These are phyloP conservation scores for Plumapathes pennacea DNA, from an alignment of 92 coral and sea anemone genomes.

Conservation along the genomic window DNA sequence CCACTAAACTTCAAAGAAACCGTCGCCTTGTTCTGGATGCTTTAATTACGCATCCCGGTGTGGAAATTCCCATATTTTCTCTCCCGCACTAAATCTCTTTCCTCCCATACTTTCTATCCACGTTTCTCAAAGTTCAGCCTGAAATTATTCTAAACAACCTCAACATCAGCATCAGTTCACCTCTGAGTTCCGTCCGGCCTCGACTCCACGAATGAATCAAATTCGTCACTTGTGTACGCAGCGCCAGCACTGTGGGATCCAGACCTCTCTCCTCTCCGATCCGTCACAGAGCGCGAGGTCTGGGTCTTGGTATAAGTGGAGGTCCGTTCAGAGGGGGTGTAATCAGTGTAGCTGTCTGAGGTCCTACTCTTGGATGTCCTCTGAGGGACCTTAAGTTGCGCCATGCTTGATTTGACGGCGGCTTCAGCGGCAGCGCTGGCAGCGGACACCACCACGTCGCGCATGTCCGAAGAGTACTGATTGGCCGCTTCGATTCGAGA, in stretches of 20 bases:
- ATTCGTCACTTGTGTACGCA: conserved; percentile 83
- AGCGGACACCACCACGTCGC: conserved; percentile 65
- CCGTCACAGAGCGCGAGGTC: conserved; percentile 52
- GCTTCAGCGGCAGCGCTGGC: conserved; percentile 92
- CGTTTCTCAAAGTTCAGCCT: no score
- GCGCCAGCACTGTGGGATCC: conserved; percentile 48
- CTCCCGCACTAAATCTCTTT: no score
- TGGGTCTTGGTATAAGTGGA: conserved; percentile 67
- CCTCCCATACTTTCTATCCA: no score
- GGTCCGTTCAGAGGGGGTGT: conserved; percentile 51
- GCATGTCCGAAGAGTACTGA: conserved; percentile 63
- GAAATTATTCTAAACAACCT: no score
- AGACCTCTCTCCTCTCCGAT: conserved; percentile 39
- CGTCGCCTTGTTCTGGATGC: no score
- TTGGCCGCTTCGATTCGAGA: conserved; percentile 68
- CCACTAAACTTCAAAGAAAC: no score
- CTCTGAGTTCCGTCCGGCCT: conserved; percentile 46
- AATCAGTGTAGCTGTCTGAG: conserved; percentile 52
- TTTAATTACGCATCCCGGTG: no score
- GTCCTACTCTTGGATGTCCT: conserved; percentile 19
- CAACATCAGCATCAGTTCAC: no score
- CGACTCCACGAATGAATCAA: conserved; percentile 65
- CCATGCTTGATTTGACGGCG: conserved; percentile 72
- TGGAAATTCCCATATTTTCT: no score
- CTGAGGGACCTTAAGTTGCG: conserved; percentile 47